Base-by-base conservation (phyloP, 1,140 invertebrate species). In the Drosophila lacteicornis region DNA sequence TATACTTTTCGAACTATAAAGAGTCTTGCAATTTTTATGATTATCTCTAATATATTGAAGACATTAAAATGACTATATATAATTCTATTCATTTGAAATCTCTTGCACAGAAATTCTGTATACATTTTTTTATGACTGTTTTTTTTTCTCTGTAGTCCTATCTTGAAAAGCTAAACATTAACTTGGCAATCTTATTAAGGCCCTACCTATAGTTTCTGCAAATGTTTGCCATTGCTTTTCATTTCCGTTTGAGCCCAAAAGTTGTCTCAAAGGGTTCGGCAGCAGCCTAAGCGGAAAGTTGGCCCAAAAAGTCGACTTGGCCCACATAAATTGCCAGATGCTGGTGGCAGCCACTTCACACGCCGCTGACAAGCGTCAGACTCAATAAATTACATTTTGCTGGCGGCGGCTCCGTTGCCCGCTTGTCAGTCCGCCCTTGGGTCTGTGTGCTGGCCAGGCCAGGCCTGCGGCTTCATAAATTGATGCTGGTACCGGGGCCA, bases 361-460 rank as follows among this genome's bases (percentile, higher is more conserved):
- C 75, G 60, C 49, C 68, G 36, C 69, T 86, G 82, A 71, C 82
- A 86, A 81, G 82, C 67, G 70, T 75, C 82, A 82, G 79, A 86
- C 70, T 75, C 71, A 67, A 86, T 86, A 82, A 86, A 86, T 82
- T 75, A 80, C 67, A 51, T 61, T 77, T 61, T 46, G 58, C 58
- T 77, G 70, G 50, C 43, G 61, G 59, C 53, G 30, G 45, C 42
- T 49, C n/a, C 27, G 27, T 30, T 12, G 50, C 13, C 61, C 27
- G 55, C 8, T 62, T 61, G 80, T 57, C 57, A 69, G 75, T 63
- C 63, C 25, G 59, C 51, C 25, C 60, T 62, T 53, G 53, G 53
- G 53, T 57, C 51, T 42, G 42, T 22, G 15, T 30, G 40, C 50
- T 43, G 30, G 45, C 46, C 55, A 11, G 30, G 45, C 46, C 55